phyloP scores from a whole-genome alignment of 1,140 invertebrate species.

The Drosophila kikkawai region DNA sequence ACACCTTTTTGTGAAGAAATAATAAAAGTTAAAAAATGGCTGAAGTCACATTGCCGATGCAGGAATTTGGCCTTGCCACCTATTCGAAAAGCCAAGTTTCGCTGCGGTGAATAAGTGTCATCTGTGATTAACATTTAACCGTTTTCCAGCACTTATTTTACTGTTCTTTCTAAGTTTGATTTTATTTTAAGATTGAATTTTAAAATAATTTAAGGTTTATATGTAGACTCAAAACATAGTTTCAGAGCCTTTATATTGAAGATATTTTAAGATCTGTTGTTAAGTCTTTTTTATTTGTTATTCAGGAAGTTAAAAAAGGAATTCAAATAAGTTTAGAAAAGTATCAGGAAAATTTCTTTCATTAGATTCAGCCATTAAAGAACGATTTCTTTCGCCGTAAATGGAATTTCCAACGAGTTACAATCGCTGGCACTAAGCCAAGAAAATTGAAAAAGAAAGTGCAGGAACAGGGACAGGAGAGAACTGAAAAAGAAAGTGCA shows the following conservation, averaged over 20 bases:
- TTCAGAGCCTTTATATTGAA: not conserved
- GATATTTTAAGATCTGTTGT: not conserved
- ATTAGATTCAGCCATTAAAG: not conserved
- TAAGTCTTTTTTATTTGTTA: not conserved
- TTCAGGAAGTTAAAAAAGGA: not conserved
- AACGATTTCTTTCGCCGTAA: not conserved
- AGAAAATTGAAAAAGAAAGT: conserved; percentile 5
- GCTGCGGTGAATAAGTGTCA: not conserved
- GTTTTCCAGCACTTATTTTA: not conserved
- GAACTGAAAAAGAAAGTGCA: conserved; percentile 1
- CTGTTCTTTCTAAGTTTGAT: not conserved
- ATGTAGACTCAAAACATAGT: not conserved
- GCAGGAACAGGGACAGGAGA: too few species aligned
- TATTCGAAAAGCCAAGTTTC: not conserved
- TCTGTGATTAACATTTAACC: not conserved
- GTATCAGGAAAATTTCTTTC: not conserved
- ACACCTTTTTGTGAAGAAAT: not conserved
- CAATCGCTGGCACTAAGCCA: conserved; percentile 10
- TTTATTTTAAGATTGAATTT: too few species aligned
- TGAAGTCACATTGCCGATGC: not conserved
- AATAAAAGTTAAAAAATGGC: not conserved
- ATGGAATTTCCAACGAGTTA: conserved; percentile 3
- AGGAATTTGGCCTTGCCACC: conserved; percentile 17
- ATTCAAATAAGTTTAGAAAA: not conserved
- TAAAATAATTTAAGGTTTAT: too few species aligned